phyloP scores from a whole-genome alignment of 2,113 vertebrate genomes.

The Monopterus albus region DNA sequence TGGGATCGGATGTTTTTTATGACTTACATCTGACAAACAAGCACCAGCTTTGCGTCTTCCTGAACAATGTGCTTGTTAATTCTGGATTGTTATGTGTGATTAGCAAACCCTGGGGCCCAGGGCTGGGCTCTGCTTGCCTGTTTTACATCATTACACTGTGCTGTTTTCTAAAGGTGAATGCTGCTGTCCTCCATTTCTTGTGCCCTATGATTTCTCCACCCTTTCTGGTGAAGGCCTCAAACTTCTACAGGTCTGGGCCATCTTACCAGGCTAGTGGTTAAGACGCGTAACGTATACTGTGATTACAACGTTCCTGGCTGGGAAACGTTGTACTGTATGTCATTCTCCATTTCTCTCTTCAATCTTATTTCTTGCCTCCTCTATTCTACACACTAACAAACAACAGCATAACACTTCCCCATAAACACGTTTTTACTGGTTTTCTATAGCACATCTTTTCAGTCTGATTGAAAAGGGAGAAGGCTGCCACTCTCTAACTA shows the following conservation, averaged over 20 bases:
- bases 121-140: constrained; percentile 33
- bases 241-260: neutral
- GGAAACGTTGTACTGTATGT: neutral
- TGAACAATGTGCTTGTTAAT: neutral
- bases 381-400: neutral
- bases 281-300: too few relatives aligned
- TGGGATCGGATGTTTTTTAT: too few relatives aligned
- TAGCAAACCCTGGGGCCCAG: neutral
- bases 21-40: too few relatives aligned
- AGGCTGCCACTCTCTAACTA: too few relatives aligned
- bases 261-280: neutral
- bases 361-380: neutral
- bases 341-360: neutral
- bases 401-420: neutral
- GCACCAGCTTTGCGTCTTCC: too few relatives aligned
- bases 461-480: too few relatives aligned
- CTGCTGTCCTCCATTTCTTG: constrained; percentile 22
- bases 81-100: neutral
- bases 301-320: too few relatives aligned
- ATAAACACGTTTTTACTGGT: neutral
- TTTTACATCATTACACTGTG: constrained; percentile 31
- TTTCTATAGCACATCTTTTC: too few relatives aligned
- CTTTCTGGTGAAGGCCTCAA: neutral
- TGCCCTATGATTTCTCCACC: neutral
- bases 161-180: constrained; percentile 48